Conservation (phyloP, 1,140 invertebrate genomes). For the Anoplophora glabripennis region DNA sequence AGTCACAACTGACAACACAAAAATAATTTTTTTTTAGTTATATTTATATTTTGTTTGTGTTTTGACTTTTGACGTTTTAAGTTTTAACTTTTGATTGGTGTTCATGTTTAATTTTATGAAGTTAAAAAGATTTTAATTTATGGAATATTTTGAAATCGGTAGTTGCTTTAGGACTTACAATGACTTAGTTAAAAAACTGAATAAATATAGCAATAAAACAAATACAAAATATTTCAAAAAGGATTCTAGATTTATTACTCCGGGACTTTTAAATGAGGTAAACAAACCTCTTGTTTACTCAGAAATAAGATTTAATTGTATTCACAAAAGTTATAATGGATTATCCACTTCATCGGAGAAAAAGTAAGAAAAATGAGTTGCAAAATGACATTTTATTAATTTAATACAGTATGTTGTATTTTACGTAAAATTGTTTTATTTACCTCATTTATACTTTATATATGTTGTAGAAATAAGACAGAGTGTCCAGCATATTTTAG, state of each 20-base stretch:
- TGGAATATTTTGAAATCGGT: slow-evolving; percentile 17
- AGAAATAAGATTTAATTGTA: slow-evolving; percentile 10
- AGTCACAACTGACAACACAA: no score
- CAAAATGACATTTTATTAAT: background rate
- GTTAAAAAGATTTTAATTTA: background rate
- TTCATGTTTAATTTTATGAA: no score
- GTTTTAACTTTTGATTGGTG: no score
- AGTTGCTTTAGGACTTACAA: slow-evolving; percentile 16
- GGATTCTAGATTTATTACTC: slow-evolving; percentile 13
- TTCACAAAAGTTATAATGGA: slow-evolving; percentile 8
- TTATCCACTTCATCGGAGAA: background rate
- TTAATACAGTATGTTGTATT: background rate
- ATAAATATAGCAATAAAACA: slow-evolving; percentile 4
- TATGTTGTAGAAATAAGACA: slow-evolving; percentile 10
- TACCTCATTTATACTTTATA: background rate
- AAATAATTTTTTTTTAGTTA: no score
- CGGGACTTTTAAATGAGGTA: slow-evolving; percentile 8
- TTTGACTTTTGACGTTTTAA: no score
- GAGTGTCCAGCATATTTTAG: slow-evolving; percentile 18
- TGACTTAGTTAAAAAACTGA: slow-evolving; percentile 12
- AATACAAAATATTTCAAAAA: slow-evolving; percentile 13
- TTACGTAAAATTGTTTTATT: background rate
- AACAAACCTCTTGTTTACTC: slow-evolving; percentile 19
- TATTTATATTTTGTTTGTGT: no score
- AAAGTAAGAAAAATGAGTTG: slow-evolving; percentile 11